Percentiles rank a stretch among this genome's conserved stretches.
These are phyloP conservation scores for Drosophila kambysellisi DNA, from an alignment of 2,888 invertebrate species.

Conservation along the genomic window DNA sequence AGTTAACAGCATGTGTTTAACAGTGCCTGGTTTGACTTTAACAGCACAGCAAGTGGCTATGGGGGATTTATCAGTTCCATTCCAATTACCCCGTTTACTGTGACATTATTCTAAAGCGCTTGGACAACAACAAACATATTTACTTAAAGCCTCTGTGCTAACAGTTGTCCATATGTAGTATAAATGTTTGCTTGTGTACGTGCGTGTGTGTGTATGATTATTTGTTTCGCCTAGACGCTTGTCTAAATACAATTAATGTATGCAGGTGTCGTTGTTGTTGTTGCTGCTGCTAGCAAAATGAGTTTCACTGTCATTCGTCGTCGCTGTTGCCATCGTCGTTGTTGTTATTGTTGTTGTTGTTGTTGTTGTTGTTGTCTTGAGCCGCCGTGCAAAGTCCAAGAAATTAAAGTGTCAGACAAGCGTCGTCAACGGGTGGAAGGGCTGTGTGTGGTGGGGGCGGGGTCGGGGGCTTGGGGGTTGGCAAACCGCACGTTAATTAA, in stretches of 20 bases:
- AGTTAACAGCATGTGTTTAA: constrained; percentile 11
- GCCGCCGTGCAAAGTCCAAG: constrained; percentile 79
- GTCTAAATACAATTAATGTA: constrained; percentile 63
- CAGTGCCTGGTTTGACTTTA: constrained; percentile 11
- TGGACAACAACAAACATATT: constrained; percentile 40
- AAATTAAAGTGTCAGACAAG: constrained; percentile 72
- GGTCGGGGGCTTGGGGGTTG: constrained; percentile 14
- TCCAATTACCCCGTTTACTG: constrained; percentile 36
- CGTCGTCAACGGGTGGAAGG: constrained; percentile 21
- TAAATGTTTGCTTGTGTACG: neutral
- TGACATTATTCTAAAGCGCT: constrained; percentile 49
- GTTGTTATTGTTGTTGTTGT: constrained; percentile 21
- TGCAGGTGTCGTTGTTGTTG: constrained; percentile 56
- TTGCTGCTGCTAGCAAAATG: constrained; percentile 30
- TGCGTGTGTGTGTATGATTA: constrained; percentile 24
- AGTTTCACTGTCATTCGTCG: constrained; percentile 58
- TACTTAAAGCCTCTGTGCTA: constrained; percentile 38
- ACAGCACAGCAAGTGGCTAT: constrained; percentile 53
- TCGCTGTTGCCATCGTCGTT: neutral
- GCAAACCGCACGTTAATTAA: constrained; percentile 75
- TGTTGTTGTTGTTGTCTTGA: constrained; percentile 65
- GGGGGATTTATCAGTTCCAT: constrained; percentile 44
- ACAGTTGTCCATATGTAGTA: constrained; percentile 23
- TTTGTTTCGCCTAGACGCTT: constrained; percentile 56
- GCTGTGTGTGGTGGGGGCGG: constrained; percentile 15